phyloP scores from a whole-genome alignment of 2,113 vertebrate species.

The Mus musculus region GRCm39 chr10:95892001-95892500 shows the following conservation, averaged over 20 bases:
- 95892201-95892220: no score
- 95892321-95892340: not conserved
- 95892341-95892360: not conserved
- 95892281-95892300: not conserved
- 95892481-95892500: not conserved
- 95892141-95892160: no score
- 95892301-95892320: not conserved
- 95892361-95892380: not conserved
- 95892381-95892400: not conserved
- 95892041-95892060: no score
- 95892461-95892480: not conserved
- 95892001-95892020: no score
- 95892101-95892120: no score
- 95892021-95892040: no score
- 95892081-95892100: no score
- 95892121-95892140: no score
- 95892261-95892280: not conserved
- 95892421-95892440: not conserved
- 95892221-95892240: no score
- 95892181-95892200: no score
- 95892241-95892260: not conserved
- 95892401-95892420: not conserved
- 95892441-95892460: not conserved
- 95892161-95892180: no score
- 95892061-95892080: no score